Evolutionary conservation across 2,888 invertebrate species (phyloP).

Genomic region (Lathronympha strigana): DNA sequence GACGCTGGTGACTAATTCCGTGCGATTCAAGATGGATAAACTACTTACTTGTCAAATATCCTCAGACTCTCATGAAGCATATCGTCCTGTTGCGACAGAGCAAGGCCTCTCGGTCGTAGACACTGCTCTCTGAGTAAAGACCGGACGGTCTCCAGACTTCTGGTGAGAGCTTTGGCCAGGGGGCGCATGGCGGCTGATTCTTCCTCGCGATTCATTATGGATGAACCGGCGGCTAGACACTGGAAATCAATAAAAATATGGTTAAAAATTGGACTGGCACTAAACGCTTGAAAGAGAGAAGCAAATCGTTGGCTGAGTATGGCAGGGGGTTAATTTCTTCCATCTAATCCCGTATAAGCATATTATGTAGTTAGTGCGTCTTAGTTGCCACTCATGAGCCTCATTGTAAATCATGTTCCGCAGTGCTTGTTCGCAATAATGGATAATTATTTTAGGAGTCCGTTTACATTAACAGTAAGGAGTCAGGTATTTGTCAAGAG

Average conservation of each 20-base stretch:
- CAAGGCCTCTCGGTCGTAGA: slow-evolving; percentile 86
- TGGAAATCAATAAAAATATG: slow-evolving; percentile 62
- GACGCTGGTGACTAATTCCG: too few species aligned
- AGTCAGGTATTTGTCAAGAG: too few species aligned
- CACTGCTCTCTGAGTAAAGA: slow-evolving; percentile 95
- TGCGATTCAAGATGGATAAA: too few species aligned
- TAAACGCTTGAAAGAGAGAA: too few species aligned
- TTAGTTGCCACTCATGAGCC: too few species aligned
- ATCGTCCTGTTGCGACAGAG: slow-evolving; percentile 85
- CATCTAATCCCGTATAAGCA: too few species aligned
- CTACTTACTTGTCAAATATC: slow-evolving; percentile 89
- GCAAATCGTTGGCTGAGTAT: neutral
- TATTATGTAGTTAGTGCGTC: too few species aligned
- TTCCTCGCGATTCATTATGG: slow-evolving; percentile 98
- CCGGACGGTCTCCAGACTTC: slow-evolving; percentile 96
- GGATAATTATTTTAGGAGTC: too few species aligned
- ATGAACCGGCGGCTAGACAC: slow-evolving; percentile 99
- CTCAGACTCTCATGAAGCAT: slow-evolving; percentile 92
- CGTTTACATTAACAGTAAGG: too few species aligned
- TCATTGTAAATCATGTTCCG: too few species aligned
- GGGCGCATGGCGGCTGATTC: slow-evolving; percentile 99
- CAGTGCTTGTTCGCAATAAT: too few species aligned
- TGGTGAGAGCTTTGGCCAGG: slow-evolving; percentile 97
- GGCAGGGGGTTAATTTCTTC: too few species aligned
- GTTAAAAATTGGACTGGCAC: neutral